phyloP scores from a whole-genome alignment of 1,140 invertebrate species.

The Drosophila equinoxialis region DNA sequence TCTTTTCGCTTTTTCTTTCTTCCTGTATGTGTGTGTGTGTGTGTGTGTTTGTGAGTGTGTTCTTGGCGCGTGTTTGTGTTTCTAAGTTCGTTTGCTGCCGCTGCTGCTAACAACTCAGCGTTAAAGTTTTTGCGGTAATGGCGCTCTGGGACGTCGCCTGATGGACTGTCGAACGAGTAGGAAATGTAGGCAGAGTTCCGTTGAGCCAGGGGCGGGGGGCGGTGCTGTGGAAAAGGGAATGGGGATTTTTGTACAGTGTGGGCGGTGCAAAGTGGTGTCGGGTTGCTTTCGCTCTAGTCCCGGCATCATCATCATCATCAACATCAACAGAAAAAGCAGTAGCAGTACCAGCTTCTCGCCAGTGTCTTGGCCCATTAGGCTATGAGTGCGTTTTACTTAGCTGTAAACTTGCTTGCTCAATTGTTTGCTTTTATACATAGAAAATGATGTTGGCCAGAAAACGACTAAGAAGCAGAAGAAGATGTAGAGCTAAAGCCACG shows the following conservation, averaged over 20 bases:
- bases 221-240: slow-evolving; percentile 19
- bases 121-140: slow-evolving; percentile 79
- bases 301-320: slow-evolving; percentile 12
- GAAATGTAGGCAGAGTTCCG: background rate
- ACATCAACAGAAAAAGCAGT: slow-evolving; percentile 23
- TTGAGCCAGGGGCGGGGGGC: background rate
- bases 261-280: background rate
- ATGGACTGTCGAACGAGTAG: slow-evolving; percentile 44
- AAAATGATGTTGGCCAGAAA: background rate
- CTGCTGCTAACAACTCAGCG: slow-evolving; percentile 63
- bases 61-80: slow-evolving; percentile 73
- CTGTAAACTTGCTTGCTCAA: slow-evolving; percentile 71
- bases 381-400: slow-evolving; percentile 73
- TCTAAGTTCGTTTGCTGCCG: slow-evolving; percentile 71
- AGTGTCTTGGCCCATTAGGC: slow-evolving; percentile 71
- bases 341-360: slow-evolving; percentile 36
- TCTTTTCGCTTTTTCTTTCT: slow-evolving; percentile 29
- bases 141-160: slow-evolving; percentile 67
- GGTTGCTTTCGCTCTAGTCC: background rate
- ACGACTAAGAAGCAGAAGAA: background rate
- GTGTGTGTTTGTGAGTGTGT: slow-evolving; percentile 39
- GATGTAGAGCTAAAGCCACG: slow-evolving; percentile 20
- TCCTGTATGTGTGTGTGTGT: slow-evolving; percentile 31
- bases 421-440: slow-evolving; percentile 53
- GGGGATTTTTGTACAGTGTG: background rate